A percentile compares a stretch with the other conserved stretches of the same genome.
phyloP scores from a whole-genome alignment of 2,888 invertebrate species.

The Ariolimax columbianus region DNA sequence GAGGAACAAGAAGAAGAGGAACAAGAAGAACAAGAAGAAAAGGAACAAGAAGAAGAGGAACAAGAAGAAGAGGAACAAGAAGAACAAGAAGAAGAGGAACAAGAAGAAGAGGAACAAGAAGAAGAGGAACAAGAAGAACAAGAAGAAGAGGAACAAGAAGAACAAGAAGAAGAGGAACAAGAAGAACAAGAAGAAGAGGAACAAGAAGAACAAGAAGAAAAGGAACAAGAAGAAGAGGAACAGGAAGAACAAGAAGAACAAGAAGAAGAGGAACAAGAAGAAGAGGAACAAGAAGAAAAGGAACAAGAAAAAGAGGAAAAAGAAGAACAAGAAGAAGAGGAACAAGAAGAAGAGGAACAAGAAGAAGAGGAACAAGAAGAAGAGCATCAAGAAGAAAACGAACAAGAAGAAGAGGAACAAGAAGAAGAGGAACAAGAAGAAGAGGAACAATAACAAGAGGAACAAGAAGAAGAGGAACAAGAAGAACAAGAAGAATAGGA shows the following conservation, averaged over 20 bases:
- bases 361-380: background rate
- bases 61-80: background rate
- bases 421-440: background rate
- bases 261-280: background rate
- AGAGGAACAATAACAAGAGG: no score
- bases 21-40: constrained; percentile 18
- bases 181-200: background rate
- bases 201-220: background rate
- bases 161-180: background rate
- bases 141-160: background rate
- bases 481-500: constrained; percentile 14
- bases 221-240: background rate
- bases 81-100: constrained; percentile 9
- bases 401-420: no score
- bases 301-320: background rate
- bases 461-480: constrained; percentile 5
- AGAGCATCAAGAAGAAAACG: no score
- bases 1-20: background rate
- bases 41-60: background rate
- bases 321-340: background rate
- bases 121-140: no score
- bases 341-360: constrained; percentile 10
- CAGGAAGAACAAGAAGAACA: background rate
- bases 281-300: background rate
- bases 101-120: constrained; percentile 21